A percentile compares a stretch with the other conserved stretches of the same genome.
phyloP scores from a whole-genome alignment of 2,888 invertebrate genomes.

The Pharmacophagus antenor region DNA sequence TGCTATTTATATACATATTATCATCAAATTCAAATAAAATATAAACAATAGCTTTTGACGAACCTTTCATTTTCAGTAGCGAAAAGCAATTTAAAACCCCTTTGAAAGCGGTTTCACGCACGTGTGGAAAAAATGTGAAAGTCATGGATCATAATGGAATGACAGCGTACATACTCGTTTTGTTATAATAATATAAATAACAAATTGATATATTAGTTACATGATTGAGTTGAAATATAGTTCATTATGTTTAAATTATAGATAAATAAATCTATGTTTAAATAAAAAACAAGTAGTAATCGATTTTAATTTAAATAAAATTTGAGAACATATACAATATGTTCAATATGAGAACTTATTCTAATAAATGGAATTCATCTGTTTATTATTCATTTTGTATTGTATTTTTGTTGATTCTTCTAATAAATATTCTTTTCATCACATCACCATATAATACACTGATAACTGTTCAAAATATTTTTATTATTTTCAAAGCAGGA shows the following conservation, averaged over 20 bases:
- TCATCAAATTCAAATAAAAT: neutral
- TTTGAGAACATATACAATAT: too few relatives aligned
- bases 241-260: too few relatives aligned
- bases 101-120: conserved; percentile 15
- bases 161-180: neutral
- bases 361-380: too few relatives aligned
- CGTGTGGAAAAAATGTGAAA: conserved; percentile 10
- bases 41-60: conserved; percentile 5
- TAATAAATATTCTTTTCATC: too few relatives aligned
- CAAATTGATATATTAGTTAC: neutral
- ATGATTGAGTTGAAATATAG: too few relatives aligned
- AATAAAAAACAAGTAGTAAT: too few relatives aligned
- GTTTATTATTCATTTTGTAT: too few relatives aligned
- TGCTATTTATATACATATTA: neutral
- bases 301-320: too few relatives aligned
- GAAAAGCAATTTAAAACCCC: conserved; percentile 15
- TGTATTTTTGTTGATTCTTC: too few relatives aligned
- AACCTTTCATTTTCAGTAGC: conserved; percentile 13
- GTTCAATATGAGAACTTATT: too few relatives aligned
- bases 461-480: neutral
- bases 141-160: conserved; percentile 21
- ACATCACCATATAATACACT: too few relatives aligned
- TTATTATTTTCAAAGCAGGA: neutral
- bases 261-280: too few relatives aligned
- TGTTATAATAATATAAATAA: neutral